Evolutionary conservation across 92 coral and sea anemone genomes (phyloP).

Genomic region (Parazoanthus swiftii): DNA sequence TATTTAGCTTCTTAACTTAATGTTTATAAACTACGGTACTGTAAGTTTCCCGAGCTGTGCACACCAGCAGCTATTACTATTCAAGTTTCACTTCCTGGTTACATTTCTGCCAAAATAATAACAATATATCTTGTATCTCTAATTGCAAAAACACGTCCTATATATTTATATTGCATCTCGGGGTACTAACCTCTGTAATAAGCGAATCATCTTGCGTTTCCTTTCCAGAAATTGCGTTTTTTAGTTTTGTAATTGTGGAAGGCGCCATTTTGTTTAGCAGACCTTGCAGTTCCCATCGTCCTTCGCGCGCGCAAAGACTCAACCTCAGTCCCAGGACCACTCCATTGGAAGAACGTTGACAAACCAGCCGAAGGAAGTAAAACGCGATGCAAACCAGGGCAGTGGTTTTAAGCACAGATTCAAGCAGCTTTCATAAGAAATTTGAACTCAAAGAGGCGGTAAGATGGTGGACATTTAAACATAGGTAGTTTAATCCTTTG

Average conservation of each 20-base stretch:
- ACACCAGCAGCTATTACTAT: too few species aligned
- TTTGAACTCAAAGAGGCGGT: conserved; percentile 86
- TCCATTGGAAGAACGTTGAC: neutral
- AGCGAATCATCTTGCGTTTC: conserved; percentile 84
- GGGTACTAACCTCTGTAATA: conserved; percentile 85
- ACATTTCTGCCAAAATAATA: too few species aligned
- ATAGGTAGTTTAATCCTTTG: neutral
- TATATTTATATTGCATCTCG: neutral
- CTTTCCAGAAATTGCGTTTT: conserved; percentile 77
- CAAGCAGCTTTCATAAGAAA: conserved; percentile 55
- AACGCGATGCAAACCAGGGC: conserved; percentile 71
- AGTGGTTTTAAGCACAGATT: conserved; percentile 66
- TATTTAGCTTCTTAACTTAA: too few species aligned
- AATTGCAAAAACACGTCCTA: neutral
- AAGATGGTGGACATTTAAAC: neutral
- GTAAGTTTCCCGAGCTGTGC: too few species aligned
- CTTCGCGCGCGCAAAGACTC: neutral
- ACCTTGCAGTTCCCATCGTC: neutral
- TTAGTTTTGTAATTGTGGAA: conserved; percentile 87
- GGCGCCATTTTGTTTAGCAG: conserved; percentile 90
- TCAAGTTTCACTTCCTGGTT: too few species aligned
- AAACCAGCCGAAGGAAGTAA: neutral
- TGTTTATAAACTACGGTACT: too few species aligned
- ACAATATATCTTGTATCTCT: too few species aligned
- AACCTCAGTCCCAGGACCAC: conserved; percentile 8